A percentile compares a stretch with the other conserved stretches of the same genome.
Conservation (phyloP, 2,113 vertebrate genomes). For the Daphoenositta chrysoptera region DNA sequence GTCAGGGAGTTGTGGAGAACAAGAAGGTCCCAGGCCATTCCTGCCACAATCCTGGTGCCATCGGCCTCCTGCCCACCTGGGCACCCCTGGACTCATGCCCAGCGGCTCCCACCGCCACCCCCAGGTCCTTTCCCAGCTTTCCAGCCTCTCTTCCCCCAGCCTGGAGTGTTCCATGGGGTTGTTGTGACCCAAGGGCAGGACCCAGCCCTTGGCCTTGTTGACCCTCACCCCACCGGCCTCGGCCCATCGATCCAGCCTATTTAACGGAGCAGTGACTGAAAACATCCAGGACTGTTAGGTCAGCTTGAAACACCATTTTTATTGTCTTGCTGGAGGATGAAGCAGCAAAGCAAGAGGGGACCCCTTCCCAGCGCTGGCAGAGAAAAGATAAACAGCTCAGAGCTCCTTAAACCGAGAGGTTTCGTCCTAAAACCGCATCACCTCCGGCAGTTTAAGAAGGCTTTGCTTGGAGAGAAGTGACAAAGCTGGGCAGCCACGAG, state of each 20-base stretch:
- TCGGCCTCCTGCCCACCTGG: neutral
- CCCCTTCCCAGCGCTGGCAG: fast-evolving
- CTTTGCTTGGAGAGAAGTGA: fast-evolving
- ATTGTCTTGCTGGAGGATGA: neutral
- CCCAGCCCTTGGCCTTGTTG: neutral
- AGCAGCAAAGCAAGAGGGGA: neutral
- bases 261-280: fast-evolving
- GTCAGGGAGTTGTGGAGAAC: fast-evolving
- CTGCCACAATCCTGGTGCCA: neutral
- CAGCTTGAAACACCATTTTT: neutral
- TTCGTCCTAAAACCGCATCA: fast-evolving
- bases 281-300: neutral
- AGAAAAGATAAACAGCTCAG: neutral
- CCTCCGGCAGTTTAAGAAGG: fast-evolving
- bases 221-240: neutral
- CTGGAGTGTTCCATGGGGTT: neutral
- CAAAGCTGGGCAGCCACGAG: fast-evolving
- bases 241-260: fast-evolving
- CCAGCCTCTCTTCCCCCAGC: neutral
- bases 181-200: neutral
- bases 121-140: neutral
- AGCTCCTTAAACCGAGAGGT: neutral
- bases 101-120: neutral
- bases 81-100: neutral
- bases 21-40: neutral